Evolutionary conservation across 2,888 invertebrate species (phyloP).

Genomic region (Blastobasis lacticolella): DNA sequence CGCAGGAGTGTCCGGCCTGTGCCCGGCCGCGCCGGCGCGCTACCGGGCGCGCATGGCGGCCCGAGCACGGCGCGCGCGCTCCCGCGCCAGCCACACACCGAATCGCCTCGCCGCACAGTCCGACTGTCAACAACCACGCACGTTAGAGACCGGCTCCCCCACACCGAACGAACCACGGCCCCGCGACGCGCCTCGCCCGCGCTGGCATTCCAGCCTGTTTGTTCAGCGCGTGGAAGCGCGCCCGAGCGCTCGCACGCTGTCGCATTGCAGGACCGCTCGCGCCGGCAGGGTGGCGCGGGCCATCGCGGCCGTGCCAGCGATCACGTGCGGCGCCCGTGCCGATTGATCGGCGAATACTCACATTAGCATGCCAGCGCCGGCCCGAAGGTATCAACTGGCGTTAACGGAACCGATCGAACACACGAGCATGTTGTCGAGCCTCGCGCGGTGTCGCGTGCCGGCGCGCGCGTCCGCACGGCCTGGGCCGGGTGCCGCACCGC

Average conservation of each 20-base stretch:
- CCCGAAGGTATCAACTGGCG: conserved; percentile 63
- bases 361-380: conserved; percentile 72
- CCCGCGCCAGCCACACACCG: conserved; percentile 44
- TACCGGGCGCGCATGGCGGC: conserved; percentile 36
- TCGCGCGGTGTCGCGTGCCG: conserved; percentile 54
- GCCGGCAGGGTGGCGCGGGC: conserved; percentile 7
- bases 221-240: too few relatives aligned
- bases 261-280: conserved; percentile 57
- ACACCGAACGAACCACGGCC: conserved; percentile 10
- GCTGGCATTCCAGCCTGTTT: too few relatives aligned
- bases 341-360: conserved; percentile 40
- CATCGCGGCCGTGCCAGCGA: conserved; percentile 10
- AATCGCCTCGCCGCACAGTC: conserved; percentile 58
- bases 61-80: conserved; percentile 29
- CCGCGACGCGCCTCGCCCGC: conserved; percentile 13
- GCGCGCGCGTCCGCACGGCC: conserved; percentile 51
- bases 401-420: conserved; percentile 66
- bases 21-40: conserved; percentile 63
- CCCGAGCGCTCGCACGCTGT: conserved; percentile 34
- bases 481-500: conserved; percentile 58
- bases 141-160: not conserved
- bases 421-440: conserved; percentile 53
- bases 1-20: conserved; percentile 60
- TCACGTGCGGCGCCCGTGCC: not conserved
- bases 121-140: conserved; percentile 58